Evolutionary conservation across 2,113 vertebrate species (phyloP).

Genomic region (Notechis scutatus): DNA sequence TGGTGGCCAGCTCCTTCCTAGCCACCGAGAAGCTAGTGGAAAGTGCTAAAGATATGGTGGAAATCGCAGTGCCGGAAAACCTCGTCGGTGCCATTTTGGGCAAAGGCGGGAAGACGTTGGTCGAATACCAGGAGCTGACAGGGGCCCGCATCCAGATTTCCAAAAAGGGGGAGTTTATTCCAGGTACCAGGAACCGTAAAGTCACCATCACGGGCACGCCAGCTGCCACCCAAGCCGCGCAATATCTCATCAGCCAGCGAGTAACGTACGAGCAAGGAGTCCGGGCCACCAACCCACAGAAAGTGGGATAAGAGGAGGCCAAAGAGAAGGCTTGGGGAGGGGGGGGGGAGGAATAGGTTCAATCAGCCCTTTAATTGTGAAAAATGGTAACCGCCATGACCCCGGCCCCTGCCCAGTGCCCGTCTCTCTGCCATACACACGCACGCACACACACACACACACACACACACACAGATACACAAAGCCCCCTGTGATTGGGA

Average conservation of each 20-base stretch:
- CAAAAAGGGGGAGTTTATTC: slow-evolving; percentile 94
- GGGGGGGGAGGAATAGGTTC: slow-evolving; percentile 49
- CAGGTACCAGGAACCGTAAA: slow-evolving; percentile 92
- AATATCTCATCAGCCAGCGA: slow-evolving; percentile 95
- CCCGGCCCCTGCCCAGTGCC: slow-evolving; percentile 9
- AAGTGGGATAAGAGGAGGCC: slow-evolving; percentile 79
- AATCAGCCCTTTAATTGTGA: slow-evolving; percentile 45
- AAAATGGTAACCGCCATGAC: slow-evolving; percentile 18
- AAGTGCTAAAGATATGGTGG: slow-evolving; percentile 89
- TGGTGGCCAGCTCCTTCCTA: slow-evolving; percentile 82
- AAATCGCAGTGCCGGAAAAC: slow-evolving; percentile 92
- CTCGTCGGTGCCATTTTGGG: slow-evolving; percentile 92
- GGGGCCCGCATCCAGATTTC: slow-evolving; percentile 94
- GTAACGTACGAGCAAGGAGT: slow-evolving; percentile 95
- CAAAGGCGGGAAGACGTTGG: slow-evolving; percentile 92
- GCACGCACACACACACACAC: not conserved
- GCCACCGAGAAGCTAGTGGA: slow-evolving; percentile 86
- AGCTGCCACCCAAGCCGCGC: slow-evolving; percentile 89
- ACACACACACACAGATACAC: not conserved
- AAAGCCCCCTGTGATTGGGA: slow-evolving; percentile 35
- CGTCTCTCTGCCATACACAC: slow-evolving; percentile 1
- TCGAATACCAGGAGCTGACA: slow-evolving; percentile 95
- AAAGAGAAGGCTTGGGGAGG: slow-evolving; percentile 22
- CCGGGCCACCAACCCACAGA: slow-evolving; percentile 92
- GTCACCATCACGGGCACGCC: slow-evolving; percentile 94